These are phyloP conservation scores for Hydroisotoma schaefferi DNA, from an alignment of 2,888 invertebrate genomes.

Conservation along the genomic window DNA sequence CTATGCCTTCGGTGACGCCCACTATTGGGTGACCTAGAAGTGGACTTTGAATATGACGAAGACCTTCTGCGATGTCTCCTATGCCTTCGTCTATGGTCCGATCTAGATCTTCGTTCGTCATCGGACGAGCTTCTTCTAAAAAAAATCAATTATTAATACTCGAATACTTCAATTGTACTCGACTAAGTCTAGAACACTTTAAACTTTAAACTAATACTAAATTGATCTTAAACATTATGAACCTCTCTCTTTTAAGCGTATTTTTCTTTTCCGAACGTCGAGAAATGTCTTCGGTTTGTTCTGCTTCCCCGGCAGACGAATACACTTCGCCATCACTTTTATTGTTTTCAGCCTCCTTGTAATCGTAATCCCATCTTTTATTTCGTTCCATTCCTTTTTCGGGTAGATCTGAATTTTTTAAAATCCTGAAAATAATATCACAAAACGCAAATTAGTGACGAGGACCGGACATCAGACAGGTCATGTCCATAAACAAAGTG, in stretches of 20 bases:
- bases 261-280: neutral
- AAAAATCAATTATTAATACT: neutral
- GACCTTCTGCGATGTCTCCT: neutral
- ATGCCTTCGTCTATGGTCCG: constrained; percentile 23
- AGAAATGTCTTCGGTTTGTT: too few relatives aligned
- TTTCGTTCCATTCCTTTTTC: constrained; percentile 10
- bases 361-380: too few relatives aligned
- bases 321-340: too few relatives aligned
- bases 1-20: constrained; percentile 26
- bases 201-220: too few relatives aligned
- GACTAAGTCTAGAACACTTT: neutral
- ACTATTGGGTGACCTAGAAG: constrained; percentile 36
- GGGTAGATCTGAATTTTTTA: constrained; percentile 2
- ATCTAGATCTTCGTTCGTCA: constrained; percentile 12
- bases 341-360: too few relatives aligned
- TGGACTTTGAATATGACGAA: constrained; percentile 23
- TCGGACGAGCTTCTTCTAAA: constrained; percentile 9
- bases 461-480: too few relatives aligned
- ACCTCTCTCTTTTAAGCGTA: constrained; percentile 6
- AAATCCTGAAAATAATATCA: too few relatives aligned
- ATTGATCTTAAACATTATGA: too few relatives aligned
- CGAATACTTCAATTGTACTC: neutral
- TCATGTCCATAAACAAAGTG: too few relatives aligned
- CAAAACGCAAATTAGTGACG: too few relatives aligned
- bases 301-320: too few relatives aligned